Evolutionary conservation across 2,888 invertebrate genomes (phyloP), one percentile per base, ranked within the genome.

Genomic region (Meganola albula): DNA sequence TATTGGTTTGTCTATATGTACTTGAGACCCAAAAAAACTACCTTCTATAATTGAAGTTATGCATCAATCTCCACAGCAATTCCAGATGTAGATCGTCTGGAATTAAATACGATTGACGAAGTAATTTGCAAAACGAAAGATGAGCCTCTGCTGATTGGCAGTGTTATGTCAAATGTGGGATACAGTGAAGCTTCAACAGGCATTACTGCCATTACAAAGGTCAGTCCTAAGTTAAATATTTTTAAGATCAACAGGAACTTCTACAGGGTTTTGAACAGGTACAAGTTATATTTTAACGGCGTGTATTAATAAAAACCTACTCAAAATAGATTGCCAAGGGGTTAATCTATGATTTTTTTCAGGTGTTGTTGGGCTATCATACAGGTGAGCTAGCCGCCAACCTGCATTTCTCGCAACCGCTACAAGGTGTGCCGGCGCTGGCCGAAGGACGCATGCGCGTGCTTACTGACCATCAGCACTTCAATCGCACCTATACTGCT

Each of bases 321-420:
- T n/a, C n/a, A n/a, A n/a, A n/a, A n/a, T n/a, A n/a, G n/a, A n/a
- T n/a, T n/a, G n/a, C n/a, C n/a, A n/a, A n/a, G n/a, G n/a, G n/a
- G n/a, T n/a, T 2, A 11, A 24, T 24, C 3, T 25, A 6, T 1
- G 25, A 24, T n/a, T 9, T 7, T 16, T 34, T 30, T 50, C 88
- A 73, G 73, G 56, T 72, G 1, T 37, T 71, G 7, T 76, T 93
- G 24, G 88, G 90, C 0, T 92, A 92, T 79, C 90, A 92, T 59
- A 79, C 80, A 16, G 90, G 90, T 1, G 49, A 76, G 4, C 84
- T 94, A 32, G 92, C 93, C 0, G 89, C 90, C 1, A 94, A 93
- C 64, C 76, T 94, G 12, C 90, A 94, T 63, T 92, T 78, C 59
- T 76, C 84, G 1, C 72, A 61, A 1, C 90, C 93, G 1, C 73